Evolutionary conservation across 2,113 vertebrate species (phyloP).

Genomic region (Crotalus viridis): DNA sequence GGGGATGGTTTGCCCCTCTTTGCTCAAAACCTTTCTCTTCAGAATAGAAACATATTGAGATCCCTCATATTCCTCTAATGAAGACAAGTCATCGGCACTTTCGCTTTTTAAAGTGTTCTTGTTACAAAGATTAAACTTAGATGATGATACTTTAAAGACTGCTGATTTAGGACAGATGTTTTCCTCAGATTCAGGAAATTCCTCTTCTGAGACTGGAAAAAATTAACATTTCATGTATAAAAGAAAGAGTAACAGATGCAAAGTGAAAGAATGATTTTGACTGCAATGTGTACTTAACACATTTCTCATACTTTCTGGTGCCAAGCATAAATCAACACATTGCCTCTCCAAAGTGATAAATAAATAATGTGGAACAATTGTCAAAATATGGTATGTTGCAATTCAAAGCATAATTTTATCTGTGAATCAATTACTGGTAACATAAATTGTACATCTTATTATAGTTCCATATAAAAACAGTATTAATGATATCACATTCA

Average conservation of each 20-base stretch:
- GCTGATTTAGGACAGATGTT: conserved; percentile 55
- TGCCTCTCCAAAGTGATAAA: neutral
- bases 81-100: conserved; percentile 8
- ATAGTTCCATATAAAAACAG: conserved; percentile 8
- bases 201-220: conserved; percentile 57
- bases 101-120: neutral
- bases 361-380: neutral
- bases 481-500: neutral
- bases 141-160: conserved; percentile 20
- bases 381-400: neutral
- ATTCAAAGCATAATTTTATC: conserved; percentile 9
- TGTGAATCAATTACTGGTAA: neutral
- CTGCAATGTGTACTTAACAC: neutral
- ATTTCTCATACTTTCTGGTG: neutral
- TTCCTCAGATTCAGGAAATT: conserved; percentile 58
- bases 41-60: neutral
- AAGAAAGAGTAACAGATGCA: neutral
- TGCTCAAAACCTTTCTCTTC: neutral
- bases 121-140: conserved; percentile 8
- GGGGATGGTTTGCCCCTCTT: neutral
- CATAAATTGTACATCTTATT: neutral
- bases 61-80: conserved; percentile 14
- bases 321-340: neutral
- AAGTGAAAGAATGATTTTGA: neutral
- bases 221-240: conserved; percentile 9